phyloP scores from a whole-genome alignment of 2,113 vertebrate genomes.

The Petroica traversi region DNA sequence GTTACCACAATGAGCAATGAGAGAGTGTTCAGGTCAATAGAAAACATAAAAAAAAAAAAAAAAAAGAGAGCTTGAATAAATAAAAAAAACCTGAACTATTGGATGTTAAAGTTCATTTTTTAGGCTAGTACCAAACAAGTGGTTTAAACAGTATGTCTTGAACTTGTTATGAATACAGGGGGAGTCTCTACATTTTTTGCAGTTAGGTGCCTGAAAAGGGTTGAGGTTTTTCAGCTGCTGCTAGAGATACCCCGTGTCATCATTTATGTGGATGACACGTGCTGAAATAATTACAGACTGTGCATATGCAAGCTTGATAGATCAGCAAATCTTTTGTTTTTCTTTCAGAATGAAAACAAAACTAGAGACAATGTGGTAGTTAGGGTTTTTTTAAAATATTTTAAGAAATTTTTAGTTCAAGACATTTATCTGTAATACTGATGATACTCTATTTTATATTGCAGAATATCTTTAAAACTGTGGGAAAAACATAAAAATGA shows the following conservation, averaged over 20 bases:
- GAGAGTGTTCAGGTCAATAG: background rate
- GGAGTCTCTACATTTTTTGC: background rate
- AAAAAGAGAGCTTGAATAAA: background rate
- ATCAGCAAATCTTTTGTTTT: background rate
- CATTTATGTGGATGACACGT: background rate
- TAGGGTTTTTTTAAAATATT: background rate
- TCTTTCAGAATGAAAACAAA: background rate
- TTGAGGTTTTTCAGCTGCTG: background rate
- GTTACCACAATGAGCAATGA: background rate
- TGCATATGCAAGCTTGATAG: background rate
- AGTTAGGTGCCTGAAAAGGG: background rate
- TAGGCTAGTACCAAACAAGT: background rate
- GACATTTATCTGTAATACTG: background rate
- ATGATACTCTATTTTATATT: background rate
- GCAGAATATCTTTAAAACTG: background rate
- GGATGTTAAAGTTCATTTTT: background rate
- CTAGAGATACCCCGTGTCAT: background rate
- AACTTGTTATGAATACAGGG: background rate
- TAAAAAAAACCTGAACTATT: rapidly evolving
- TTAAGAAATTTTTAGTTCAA: background rate
- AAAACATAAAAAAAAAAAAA: background rate
- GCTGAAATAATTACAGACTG: background rate
- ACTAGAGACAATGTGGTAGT: background rate
- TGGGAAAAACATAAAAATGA: background rate
- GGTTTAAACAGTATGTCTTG: background rate